Evolutionary conservation across 1,140 invertebrate genomes (phyloP).

Genomic region (Reticulitermes speratus): DNA sequence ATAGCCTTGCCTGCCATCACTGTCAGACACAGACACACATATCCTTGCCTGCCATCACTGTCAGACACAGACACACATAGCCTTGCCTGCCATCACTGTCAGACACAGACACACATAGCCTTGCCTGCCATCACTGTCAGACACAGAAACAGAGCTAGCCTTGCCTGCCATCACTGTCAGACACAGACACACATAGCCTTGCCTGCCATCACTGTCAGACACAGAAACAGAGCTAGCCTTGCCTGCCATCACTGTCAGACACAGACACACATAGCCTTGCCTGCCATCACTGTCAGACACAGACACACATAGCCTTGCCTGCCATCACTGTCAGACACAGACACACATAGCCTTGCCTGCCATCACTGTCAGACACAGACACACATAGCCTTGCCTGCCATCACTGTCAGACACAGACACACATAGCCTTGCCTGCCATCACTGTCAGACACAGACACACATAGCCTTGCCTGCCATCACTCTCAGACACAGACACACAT

Average conservation of each 20-base stretch:
- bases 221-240: no score
- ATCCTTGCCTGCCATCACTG: background rate
- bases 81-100: background rate
- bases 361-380: background rate
- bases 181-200: no score
- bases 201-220: background rate
- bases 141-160: no score
- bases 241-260: background rate
- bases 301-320: no score
- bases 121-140: background rate
- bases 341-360: no score
- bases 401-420: background rate
- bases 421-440: background rate
- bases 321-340: background rate
- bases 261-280: no score
- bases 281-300: background rate
- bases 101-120: no score
- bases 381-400: background rate
- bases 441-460: background rate
- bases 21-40: no score
- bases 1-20: background rate
- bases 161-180: background rate
- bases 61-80: background rate
- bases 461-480: background rate
- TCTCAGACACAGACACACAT: background rate